Conservation (phyloP, 1,140 invertebrate species). For the Brachionus rotundiformis region DNA sequence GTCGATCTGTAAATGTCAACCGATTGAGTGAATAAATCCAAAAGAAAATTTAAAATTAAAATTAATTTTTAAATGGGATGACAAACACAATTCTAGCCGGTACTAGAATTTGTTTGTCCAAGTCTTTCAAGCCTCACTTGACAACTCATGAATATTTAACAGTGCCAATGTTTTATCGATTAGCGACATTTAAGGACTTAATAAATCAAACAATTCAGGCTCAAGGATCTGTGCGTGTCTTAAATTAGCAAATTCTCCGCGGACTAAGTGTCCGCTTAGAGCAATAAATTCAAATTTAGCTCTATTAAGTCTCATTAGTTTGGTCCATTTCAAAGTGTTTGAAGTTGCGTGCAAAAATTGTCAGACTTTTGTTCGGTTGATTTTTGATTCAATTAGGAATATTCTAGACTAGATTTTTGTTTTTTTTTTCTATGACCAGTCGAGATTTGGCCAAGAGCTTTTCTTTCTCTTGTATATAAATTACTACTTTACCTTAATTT, state of each 20-base stretch:
- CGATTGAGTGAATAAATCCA: not conserved
- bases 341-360: slow-evolving; percentile 26
- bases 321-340: not conserved
- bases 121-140: not conserved
- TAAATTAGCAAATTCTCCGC: not conserved
- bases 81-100: not conserved
- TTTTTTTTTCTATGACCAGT: not conserved
- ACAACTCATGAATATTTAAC: slow-evolving; percentile 8
- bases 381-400: not conserved
- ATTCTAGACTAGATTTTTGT: slow-evolving; percentile 4
- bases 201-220: not conserved
- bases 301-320: not conserved
- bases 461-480: not conserved
- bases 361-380: slow-evolving; percentile 29
- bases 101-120: not conserved
- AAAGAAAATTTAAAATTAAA: slow-evolving; percentile 2
- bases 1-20: slow-evolving; percentile 4
- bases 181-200: not conserved
- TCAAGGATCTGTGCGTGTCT: not conserved
- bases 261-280: not conserved
- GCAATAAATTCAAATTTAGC: slow-evolving; percentile 8
- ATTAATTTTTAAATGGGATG: not conserved
- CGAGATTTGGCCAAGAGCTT: not conserved
- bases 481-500: not conserved
- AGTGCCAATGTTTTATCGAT: not conserved